Conservation (phyloP, 1,140 invertebrate genomes). For the Bombus affinis region DNA sequence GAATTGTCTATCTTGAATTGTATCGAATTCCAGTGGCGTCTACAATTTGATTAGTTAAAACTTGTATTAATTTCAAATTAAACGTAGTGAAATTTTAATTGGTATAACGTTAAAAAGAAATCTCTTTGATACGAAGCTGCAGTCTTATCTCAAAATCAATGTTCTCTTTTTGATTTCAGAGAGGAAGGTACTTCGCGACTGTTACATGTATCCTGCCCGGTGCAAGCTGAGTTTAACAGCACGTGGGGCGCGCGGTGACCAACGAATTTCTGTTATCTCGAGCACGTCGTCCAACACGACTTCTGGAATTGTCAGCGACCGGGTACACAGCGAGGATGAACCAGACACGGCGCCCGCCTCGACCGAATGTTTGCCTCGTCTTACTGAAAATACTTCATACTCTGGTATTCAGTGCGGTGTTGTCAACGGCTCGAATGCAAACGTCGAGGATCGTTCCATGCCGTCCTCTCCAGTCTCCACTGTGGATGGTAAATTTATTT, state of each 20-base stretch:
- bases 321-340: conserved; percentile 96
- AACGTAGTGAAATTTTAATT: too few species aligned
- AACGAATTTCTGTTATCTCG: conserved; percentile 95
- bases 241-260: conserved; percentile 87
- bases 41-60: neutral
- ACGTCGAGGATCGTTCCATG: conserved; percentile 64
- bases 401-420: conserved; percentile 53
- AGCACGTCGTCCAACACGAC: conserved; percentile 96
- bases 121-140: neutral
- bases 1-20: too few species aligned
- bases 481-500: conserved; percentile 70
- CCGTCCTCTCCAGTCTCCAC: conserved; percentile 72
- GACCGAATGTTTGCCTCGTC: conserved; percentile 76
- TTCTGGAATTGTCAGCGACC: conserved; percentile 96
- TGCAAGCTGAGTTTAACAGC: conserved; percentile 85
- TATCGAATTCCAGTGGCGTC: too few species aligned
- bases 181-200: conserved; percentile 83
- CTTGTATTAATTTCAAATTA: too few species aligned
- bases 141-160: neutral
- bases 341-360: conserved; percentile 87
- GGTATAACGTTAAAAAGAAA: neutral
- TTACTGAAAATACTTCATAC: conserved; percentile 72
- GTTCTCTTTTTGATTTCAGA: conserved; percentile 70
- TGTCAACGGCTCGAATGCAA: conserved; percentile 57
- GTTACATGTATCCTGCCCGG: conserved; percentile 85